These are phyloP conservation scores for Cephalopholis sonnerati DNA, from an alignment of 2,113 vertebrate genomes.

Conservation along the genomic window DNA sequence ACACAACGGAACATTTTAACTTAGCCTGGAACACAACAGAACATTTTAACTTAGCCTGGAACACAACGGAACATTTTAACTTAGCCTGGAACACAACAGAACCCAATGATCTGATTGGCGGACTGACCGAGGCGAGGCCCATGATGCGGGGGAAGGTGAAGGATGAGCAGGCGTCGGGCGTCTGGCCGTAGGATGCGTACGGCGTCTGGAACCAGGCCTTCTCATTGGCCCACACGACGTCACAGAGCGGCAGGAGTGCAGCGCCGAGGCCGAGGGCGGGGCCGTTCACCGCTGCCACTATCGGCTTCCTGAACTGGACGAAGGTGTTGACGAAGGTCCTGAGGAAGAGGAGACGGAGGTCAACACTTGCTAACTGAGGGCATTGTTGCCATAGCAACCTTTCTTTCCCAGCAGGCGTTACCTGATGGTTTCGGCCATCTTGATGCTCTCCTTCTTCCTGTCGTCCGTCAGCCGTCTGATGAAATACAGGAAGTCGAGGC, in stretches of 20 bases:
- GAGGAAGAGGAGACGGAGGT: conserved; percentile 27
- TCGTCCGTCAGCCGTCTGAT: conserved; percentile 96
- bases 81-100: too few relatives aligned
- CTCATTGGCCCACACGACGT: conserved; percentile 98
- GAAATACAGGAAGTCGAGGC: conserved; percentile 97
- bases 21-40: too few relatives aligned
- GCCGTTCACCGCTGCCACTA: conserved; percentile 97
- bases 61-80: too few relatives aligned
- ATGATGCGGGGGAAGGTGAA: conserved; percentile 96
- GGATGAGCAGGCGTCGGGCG: conserved; percentile 95
- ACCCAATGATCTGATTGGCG: too few relatives aligned
- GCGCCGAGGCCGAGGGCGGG: conserved; percentile 96
- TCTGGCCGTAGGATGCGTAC: conserved; percentile 95
- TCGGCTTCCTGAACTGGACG: conserved; percentile 98
- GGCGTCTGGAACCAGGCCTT: conserved; percentile 99
- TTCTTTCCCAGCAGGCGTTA: conserved; percentile 52
- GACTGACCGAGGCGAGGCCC: conserved; percentile 94
- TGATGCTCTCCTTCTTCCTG: conserved; percentile 95
- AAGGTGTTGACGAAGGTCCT: conserved; percentile 98
- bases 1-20: too few relatives aligned
- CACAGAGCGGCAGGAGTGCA: conserved; percentile 95
- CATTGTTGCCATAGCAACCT: neutral
- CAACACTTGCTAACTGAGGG: neutral
- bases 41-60: too few relatives aligned
- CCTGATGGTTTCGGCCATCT: conserved; percentile 98